Evolutionary conservation across 2,113 vertebrate genomes (phyloP).

Genomic region (Furnarius figulus): DNA sequence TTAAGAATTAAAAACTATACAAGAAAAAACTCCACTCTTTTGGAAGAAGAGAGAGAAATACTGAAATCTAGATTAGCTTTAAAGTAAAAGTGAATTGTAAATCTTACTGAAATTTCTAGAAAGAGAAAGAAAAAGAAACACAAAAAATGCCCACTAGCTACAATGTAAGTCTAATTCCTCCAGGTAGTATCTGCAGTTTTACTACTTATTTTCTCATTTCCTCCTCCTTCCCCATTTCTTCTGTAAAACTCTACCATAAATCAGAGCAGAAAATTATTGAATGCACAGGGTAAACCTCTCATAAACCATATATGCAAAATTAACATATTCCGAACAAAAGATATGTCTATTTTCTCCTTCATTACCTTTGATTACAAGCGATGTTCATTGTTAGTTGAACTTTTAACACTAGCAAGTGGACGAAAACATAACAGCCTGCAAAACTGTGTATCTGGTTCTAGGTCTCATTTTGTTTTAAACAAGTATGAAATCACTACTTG

Average conservation of each 20-base stretch:
- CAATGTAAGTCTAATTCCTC: neutral
- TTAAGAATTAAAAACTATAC: neutral
- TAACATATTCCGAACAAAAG: neutral
- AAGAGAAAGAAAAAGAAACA: neutral
- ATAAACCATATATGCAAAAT: neutral
- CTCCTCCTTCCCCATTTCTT: neutral
- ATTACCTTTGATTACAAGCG: neutral
- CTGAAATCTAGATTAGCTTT: neutral
- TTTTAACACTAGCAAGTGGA: neutral
- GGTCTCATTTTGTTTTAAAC: neutral
- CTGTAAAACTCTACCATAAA: neutral
- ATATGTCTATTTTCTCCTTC: neutral
- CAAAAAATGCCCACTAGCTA: rapidly evolving
- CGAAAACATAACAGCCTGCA: neutral
- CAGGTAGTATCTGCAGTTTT: neutral
- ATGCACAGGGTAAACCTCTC: neutral
- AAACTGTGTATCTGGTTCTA: neutral
- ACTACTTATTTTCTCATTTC: neutral
- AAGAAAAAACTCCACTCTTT: neutral
- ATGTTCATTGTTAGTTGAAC: neutral
- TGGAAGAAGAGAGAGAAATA: neutral
- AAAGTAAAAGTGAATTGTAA: neutral
- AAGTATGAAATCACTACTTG: neutral
- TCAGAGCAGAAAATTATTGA: neutral
- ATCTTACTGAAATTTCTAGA: neutral